These are phyloP conservation scores for Akabosia matsudoensis DNA, from an alignment of 1,140 invertebrate species.

Conservation along the genomic window DNA sequence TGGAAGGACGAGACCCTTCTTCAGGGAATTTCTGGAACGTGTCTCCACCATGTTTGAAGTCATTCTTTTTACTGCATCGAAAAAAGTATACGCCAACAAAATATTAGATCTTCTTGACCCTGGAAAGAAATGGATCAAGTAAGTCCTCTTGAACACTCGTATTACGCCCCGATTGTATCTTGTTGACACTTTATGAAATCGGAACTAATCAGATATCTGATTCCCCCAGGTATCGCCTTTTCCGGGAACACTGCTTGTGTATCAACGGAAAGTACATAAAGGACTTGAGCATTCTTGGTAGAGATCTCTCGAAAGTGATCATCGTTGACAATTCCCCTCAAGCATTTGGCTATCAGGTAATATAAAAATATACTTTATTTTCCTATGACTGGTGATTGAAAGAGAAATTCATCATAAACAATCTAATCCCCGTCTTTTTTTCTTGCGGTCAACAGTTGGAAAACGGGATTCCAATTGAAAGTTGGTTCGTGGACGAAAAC, in stretches of 20 bases:
- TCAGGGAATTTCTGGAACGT: conserved; percentile 85
- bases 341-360: conserved; percentile 84
- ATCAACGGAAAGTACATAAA: conserved; percentile 97
- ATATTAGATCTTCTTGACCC: conserved; percentile 90
- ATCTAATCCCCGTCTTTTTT: not conserved
- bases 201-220: too few species aligned
- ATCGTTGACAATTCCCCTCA: conserved; percentile 92
- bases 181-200: too few species aligned
- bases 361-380: conserved; percentile 27
- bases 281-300: conserved; percentile 85
- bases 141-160: conserved; percentile 50
- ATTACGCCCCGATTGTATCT: too few species aligned
- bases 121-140: conserved; percentile 82
- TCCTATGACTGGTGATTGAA: not conserved
- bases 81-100: conserved; percentile 93
- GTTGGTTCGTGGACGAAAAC: conserved; percentile 89
- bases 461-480: conserved; percentile 96
- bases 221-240: conserved; percentile 67
- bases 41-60: conserved; percentile 90
- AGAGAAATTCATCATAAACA: not conserved
- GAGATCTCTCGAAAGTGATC: conserved; percentile 86
- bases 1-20: conserved; percentile 85
- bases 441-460: conserved; percentile 75
- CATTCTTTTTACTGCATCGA: conserved; percentile 93
- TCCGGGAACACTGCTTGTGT: conserved; percentile 91